These are phyloP conservation scores for Conus canariensis DNA, from an alignment of 2,888 invertebrate genomes.

Conservation along the genomic window DNA sequence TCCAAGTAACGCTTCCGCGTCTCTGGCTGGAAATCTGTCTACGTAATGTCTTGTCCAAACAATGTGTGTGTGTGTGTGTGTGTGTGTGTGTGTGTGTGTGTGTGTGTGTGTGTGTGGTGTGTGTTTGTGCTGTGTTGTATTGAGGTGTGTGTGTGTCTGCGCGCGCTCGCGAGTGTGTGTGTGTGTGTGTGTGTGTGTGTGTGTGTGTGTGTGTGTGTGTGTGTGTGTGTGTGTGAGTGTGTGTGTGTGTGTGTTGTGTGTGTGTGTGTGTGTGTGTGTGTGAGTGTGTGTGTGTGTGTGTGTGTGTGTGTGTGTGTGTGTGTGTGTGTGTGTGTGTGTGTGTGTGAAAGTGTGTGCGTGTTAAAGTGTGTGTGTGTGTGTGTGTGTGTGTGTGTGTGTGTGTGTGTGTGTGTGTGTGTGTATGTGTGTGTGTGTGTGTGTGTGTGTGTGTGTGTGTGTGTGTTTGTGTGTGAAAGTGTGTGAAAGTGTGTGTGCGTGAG, in stretches of 20 bases:
- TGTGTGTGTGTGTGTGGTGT: not conserved
- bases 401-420: not conserved
- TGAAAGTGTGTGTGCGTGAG: too few relatives aligned
- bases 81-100: too few relatives aligned
- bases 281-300: not conserved
- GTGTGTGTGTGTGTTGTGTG: conserved; percentile 10
- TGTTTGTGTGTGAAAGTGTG: not conserved
- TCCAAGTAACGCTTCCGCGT: too few relatives aligned
- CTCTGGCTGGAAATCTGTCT: too few relatives aligned
- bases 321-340: not conserved
- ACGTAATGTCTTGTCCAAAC: too few relatives aligned
- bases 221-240: too few relatives aligned
- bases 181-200: too few relatives aligned
- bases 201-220: too few relatives aligned
- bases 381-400: not conserved
- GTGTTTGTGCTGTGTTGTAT: too few relatives aligned
- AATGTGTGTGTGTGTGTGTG: not conserved
- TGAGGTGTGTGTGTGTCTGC: too few relatives aligned
- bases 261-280: conserved; percentile 15
- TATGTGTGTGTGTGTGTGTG: too few relatives aligned
- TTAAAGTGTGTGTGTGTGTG: not conserved
- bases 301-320: not conserved
- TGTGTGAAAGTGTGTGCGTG: not conserved
- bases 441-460: not conserved
- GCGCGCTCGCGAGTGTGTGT: too few relatives aligned